These are phyloP conservation scores for Kryphioiulus occultus DNA, from an alignment of 2,888 invertebrate species.

Conservation along the genomic window DNA sequence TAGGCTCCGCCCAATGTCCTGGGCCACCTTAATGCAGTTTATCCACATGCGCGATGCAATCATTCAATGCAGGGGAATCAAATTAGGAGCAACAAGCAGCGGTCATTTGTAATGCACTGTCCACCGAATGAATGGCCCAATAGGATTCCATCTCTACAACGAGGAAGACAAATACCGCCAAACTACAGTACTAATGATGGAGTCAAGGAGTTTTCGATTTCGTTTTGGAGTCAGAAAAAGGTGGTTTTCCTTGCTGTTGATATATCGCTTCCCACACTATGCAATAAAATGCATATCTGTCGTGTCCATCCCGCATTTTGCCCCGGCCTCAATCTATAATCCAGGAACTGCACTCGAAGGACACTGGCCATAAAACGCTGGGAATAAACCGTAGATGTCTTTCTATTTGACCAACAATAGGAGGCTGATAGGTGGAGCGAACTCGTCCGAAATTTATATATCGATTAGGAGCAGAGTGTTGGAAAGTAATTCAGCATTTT, in stretches of 20 bases:
- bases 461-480: background rate
- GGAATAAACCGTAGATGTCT: constrained; percentile 14
- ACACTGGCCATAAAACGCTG: background rate
- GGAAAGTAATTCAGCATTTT: constrained; percentile 11
- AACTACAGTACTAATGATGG: background rate
- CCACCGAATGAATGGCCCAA: background rate
- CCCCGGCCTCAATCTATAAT: background rate
- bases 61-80: too few species aligned
- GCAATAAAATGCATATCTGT: constrained; percentile 2
- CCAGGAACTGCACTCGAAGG: background rate
- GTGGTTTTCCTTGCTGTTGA: background rate
- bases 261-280: background rate
- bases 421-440: background rate
- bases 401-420: background rate
- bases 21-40: too few species aligned
- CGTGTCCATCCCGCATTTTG: background rate
- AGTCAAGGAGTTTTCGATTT: background rate
- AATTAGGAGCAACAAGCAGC: too few species aligned
- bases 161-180: background rate
- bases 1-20: too few species aligned
- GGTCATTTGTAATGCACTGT: too few species aligned
- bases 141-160: background rate
- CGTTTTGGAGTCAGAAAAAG: background rate
- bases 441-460: constrained; percentile 1
- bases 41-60: too few species aligned